Evolutionary conservation across 2,888 invertebrate species (phyloP).

Genomic region (Lycaena phlaeas): DNA sequence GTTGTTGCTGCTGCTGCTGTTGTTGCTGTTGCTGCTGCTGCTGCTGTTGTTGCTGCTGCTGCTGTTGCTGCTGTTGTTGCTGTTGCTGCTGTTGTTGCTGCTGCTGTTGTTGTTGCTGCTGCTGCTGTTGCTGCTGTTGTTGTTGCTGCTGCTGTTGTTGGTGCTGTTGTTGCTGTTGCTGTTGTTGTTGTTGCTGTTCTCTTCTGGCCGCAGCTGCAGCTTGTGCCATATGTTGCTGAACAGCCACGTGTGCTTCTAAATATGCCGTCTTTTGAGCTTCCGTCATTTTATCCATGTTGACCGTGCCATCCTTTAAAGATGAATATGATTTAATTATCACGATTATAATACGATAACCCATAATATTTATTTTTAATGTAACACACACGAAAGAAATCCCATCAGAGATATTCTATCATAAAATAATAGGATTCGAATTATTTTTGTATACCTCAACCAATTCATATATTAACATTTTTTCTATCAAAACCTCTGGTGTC

Average conservation of each 20-base stretch:
- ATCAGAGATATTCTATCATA: too few relatives aligned
- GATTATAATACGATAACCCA: too few relatives aligned
- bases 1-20: constrained; percentile 35
- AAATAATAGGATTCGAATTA: too few relatives aligned
- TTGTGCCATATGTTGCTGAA: constrained; percentile 84
- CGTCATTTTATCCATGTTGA: constrained; percentile 84
- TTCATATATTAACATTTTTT: too few relatives aligned
- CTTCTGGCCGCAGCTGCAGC: constrained; percentile 74
- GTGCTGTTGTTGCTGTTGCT: constrained; percentile 49
- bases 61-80: constrained; percentile 40
- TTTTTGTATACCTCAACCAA: too few relatives aligned
- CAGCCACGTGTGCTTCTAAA: constrained; percentile 81
- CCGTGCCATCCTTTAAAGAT: constrained; percentile 71
- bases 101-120: constrained; percentile 41
- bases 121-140: constrained; percentile 47
- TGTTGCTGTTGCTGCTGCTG: constrained; percentile 49
- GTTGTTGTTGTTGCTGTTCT: constrained; percentile 62
- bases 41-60: constrained; percentile 46
- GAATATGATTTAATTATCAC: too few relatives aligned
- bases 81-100: constrained; percentile 35
- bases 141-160: constrained; percentile 59
- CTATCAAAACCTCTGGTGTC: too few relatives aligned
- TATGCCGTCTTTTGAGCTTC: constrained; percentile 82
- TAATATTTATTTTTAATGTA: too few relatives aligned
- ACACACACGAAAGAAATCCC: too few relatives aligned